A percentile compares a stretch with the other conserved stretches of the same genome.
Conservation (phyloP, 2,888 invertebrate genomes). For the Lithosia quadra region DNA sequence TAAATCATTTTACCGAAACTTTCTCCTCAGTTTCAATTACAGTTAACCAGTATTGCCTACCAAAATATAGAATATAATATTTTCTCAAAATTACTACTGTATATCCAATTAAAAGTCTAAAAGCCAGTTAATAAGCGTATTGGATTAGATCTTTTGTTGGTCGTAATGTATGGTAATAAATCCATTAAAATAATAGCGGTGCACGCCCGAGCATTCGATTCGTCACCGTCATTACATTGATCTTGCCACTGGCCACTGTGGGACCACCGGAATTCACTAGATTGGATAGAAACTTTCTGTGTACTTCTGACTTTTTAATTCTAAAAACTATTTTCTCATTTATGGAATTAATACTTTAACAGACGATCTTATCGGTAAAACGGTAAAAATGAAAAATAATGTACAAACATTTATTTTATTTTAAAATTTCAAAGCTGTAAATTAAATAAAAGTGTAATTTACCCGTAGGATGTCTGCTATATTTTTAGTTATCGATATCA, state of each 20-base stretch:
- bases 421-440: no score
- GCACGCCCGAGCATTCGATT: slow-evolving; percentile 69
- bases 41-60: slow-evolving; percentile 33
- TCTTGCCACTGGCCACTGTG: slow-evolving; percentile 59
- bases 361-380: neutral
- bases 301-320: neutral
- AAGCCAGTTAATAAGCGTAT: slow-evolving; percentile 63
- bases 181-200: slow-evolving; percentile 76
- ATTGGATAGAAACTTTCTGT: slow-evolving; percentile 5
- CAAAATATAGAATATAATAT: slow-evolving; percentile 31
- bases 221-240: slow-evolving; percentile 78
- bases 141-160: slow-evolving; percentile 71
- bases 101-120: slow-evolving; percentile 49
- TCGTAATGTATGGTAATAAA: slow-evolving; percentile 72
- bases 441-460: no score
- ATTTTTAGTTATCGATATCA: neutral
- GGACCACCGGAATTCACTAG: slow-evolving; percentile 67
- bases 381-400: no score
- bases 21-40: slow-evolving; percentile 37
- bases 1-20: slow-evolving; percentile 30
- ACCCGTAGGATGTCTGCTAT: no score
- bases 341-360: neutral
- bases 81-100: slow-evolving; percentile 40
- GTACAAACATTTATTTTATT: no score
- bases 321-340: no score